phyloP scores from a whole-genome alignment of 2,888 invertebrate genomes.

The Catocala fraxini region DNA sequence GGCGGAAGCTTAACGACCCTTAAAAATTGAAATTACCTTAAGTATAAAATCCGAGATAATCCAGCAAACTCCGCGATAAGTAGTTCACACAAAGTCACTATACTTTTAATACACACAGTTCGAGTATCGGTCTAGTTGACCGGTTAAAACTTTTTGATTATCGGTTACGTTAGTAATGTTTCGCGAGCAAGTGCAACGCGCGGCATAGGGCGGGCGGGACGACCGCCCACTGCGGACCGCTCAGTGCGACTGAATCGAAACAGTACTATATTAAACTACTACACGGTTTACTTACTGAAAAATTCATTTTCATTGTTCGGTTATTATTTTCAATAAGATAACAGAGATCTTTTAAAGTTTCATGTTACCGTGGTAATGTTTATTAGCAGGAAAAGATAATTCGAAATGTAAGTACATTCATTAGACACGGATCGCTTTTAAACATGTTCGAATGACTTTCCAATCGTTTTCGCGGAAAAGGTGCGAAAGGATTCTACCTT shows the following conservation, averaged over 20 bases:
- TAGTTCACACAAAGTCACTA: constrained; percentile 34
- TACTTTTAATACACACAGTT: constrained; percentile 30
- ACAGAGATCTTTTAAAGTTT: too few species aligned
- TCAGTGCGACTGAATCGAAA: constrained; percentile 58
- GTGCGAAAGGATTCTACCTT: too few species aligned
- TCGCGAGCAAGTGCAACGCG: constrained; percentile 37
- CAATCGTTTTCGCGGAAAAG: too few species aligned
- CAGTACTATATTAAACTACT: constrained; percentile 18
- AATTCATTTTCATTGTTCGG: neutral
- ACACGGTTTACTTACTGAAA: neutral
- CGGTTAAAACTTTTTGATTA: constrained; percentile 33
- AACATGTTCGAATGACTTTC: too few species aligned
- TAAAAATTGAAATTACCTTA: constrained; percentile 56
- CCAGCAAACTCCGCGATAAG: constrained; percentile 35
- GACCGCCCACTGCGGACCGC: constrained; percentile 58
- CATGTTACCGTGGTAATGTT: too few species aligned
- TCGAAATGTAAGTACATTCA: too few species aligned
- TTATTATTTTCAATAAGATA: too few species aligned
- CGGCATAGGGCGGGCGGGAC: constrained; percentile 69
- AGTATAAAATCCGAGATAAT: constrained; percentile 48
- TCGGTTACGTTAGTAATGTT: constrained; percentile 30
- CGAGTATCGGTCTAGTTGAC: constrained; percentile 16
- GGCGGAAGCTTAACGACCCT: constrained; percentile 27
- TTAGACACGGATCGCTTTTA: too few species aligned
- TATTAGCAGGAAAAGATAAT: too few species aligned